A percentile compares a stretch with the other conserved stretches of the same genome.
Evolutionary conservation across 64 coral and sea anemone genomes (phyloP).

Genomic region (Porites australiensis): DNA sequence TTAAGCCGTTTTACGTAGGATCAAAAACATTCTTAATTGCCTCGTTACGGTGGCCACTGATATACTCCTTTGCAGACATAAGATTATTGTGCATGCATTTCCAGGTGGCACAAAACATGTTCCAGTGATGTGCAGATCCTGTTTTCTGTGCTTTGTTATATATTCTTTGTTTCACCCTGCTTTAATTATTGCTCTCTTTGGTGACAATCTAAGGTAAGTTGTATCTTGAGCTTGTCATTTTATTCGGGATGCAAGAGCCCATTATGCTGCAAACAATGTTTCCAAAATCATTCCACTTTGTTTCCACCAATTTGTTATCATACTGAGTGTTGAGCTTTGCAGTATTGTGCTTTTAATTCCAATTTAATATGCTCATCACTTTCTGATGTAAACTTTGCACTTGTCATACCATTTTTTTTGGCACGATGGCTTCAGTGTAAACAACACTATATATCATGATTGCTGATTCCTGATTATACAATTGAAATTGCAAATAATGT

Average conservation of each 20-base stretch:
- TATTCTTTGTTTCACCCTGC: conserved; percentile 44
- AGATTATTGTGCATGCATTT: conserved; percentile 30
- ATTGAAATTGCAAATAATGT: not conserved
- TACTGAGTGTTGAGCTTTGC: not conserved
- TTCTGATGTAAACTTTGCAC: conserved; percentile 21
- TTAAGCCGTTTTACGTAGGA: conserved; percentile 41
- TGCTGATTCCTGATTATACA: not conserved
- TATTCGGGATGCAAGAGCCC: conserved; percentile 49
- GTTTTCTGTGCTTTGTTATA: conserved; percentile 68
- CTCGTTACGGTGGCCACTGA: conserved; percentile 11
- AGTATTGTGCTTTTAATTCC: conserved; percentile 6
- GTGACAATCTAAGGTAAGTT: conserved; percentile 42
- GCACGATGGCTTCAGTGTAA: conserved; percentile 2
- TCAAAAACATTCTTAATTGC: conserved; percentile 31
- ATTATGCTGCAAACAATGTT: conserved; percentile 20
- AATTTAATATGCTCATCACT: conserved; percentile 10
- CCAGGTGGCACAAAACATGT: conserved; percentile 13
- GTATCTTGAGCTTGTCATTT: conserved; percentile 40
- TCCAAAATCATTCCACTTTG: not conserved
- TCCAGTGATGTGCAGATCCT: conserved; percentile 54
- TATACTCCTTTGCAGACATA: conserved; percentile 28
- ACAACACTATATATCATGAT: conserved; percentile 6
- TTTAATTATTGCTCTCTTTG: conserved; percentile 9
- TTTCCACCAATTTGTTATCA: not conserved
- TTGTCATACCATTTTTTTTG: conserved; percentile 22